Conservation (phyloP, 2,888 invertebrate species). For the Capitulum mitella region DNA sequence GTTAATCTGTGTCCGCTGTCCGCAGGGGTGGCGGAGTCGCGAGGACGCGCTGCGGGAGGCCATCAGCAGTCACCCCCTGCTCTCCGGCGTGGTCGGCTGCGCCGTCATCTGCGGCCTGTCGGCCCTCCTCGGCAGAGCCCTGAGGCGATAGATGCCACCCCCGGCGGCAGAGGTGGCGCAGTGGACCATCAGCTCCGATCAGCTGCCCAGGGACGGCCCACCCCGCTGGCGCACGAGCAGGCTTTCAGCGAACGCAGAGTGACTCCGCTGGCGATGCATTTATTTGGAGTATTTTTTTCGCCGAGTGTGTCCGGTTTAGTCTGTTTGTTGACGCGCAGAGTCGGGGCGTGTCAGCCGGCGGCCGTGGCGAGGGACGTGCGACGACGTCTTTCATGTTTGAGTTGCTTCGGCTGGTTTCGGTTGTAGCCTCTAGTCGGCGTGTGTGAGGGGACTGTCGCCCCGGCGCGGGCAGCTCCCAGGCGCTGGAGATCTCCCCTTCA, state of each 20-base stretch:
- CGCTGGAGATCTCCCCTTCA: too few relatives aligned
- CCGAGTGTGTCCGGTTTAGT: not conserved
- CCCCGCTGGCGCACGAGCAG: not conserved
- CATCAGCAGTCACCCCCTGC: not conserved
- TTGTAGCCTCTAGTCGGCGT: not conserved
- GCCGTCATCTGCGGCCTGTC: not conserved
- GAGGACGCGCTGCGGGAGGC: not conserved
- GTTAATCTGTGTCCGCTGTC: too few relatives aligned
- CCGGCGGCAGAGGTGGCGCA: too few relatives aligned
- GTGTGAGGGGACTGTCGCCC: not conserved
- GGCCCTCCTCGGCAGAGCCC: not conserved
- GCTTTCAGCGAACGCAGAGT: not conserved
- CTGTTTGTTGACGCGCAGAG: not conserved
- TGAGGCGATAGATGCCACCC: not conserved
- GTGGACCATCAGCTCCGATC: too few relatives aligned
- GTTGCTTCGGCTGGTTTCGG: not conserved
- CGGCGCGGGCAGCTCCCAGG: not conserved
- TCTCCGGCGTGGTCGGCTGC: not conserved
- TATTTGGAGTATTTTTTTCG: not conserved
- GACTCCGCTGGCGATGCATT: not conserved
- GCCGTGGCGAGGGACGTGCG: not conserved
- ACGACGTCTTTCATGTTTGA: conserved; percentile 1
- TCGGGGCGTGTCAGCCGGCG: too few relatives aligned
- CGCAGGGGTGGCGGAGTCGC: conserved; percentile 1
- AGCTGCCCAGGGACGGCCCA: too few relatives aligned